Evolutionary conservation across 2,888 invertebrate species (phyloP), one percentile per base, ranked within the genome.

Genomic region (Stegana nigrithorax): DNA sequence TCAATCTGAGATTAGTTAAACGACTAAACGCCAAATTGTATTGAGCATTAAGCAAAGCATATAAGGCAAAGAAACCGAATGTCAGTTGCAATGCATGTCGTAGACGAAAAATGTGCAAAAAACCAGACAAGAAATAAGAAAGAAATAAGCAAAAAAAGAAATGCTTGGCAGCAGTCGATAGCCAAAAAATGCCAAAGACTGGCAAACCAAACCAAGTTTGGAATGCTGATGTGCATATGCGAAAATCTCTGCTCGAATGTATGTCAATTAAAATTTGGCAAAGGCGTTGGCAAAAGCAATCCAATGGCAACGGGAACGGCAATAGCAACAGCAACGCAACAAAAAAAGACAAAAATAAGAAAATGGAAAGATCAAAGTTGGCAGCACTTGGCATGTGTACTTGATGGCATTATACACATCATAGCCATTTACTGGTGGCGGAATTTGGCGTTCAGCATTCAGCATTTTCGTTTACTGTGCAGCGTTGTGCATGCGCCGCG

Each of bases 221-320:
- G 39, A 39, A 39, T n/a, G 5, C 14, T 4, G 12, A 21, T 47
- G 23, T 36, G n/a, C 23, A 21, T 26, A 60, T 45, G 55, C 23
- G 55, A 23, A 44, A 56, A 47, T 56, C 25, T 56, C 17, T 55
- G 36, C 32, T 4, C n/a, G 32, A 32, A 53, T 62, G 59, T 58
- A 12, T 62, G 62, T 59, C 62, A 62, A 62, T 62, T 62, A 59
- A 53, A 62, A 51, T 55, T 62, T 62, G 62, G 59, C 59, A 59
- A 32, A 21, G 3, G 32, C 19, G 21, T 47, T 47, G 25, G 21
- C 29, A 59, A 32, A 25, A 21, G 6, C 17, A 14, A 29, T n/a
- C n/a, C n/a, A 39, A 51, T 2, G n/a, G n/a, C 14, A 2, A 32
- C 10, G 44, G 19, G 12, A 32, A 26, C n/a, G 4, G 25, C 2